Base-by-base conservation (phyloP, 2,888 invertebrate species). In the Lutraria lutraria region DNA sequence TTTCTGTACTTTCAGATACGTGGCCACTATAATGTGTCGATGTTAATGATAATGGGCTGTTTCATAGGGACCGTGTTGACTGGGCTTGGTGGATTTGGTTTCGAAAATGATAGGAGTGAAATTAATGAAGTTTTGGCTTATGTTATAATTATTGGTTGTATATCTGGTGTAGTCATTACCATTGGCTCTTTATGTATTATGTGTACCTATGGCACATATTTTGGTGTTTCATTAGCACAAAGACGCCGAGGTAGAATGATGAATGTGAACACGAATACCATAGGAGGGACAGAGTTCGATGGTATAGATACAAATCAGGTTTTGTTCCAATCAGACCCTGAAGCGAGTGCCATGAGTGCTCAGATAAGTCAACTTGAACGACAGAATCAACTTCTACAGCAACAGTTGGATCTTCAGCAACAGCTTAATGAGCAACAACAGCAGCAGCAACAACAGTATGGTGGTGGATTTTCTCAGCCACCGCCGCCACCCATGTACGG, bases 381-480 rank as follows among this genome's bases (percentile, higher is more conserved):
- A 43, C 82, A 87, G 34, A 87, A 83, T 68, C 83, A 60, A 19
- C 81, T 83, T 56, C 84, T 80, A n/a, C 88, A 84, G 21, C 60
- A 88, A 21, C 88, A 84, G 31, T 80, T 80, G 43, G 83, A 84
- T 16, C 81, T 80, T 3, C 88, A 88, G 63, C 6, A 52, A 21
- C 81, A 86, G 29, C 25, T 86, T 29, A 68, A 63, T 76, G 56
- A 86, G 15, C 87, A 87, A 60, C 87, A 87, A 60, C 83, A 81
- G 12, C 76, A 54, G 19, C 85, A 86, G 16, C 86, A 86, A 43
- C 81, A 31, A 6, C 81, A 86, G n/a, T 82, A 86, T 82, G 52
- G 63, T 31, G 54, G 56, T 56, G 87, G 87, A n/a, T 53, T 87
- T 15, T 72, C 83, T 72, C 81, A 79, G 15, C 63, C 88, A 25